Evolutionary conservation across 2,113 vertebrate species (phyloP).

Genomic region (Lichenostomus cassidix): DNA sequence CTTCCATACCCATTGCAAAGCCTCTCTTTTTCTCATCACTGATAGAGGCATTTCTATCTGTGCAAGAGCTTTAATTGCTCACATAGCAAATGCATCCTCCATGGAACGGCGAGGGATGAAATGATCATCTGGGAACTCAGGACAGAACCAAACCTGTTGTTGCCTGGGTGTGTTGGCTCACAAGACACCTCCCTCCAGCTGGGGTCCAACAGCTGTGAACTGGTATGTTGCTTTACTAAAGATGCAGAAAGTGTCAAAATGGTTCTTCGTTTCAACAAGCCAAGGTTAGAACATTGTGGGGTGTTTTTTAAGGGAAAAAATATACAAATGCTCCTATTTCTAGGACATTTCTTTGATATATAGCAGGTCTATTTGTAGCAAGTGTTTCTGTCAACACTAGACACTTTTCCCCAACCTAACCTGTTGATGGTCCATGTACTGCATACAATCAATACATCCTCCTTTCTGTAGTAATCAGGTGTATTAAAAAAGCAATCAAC

Average conservation of each 20-base stretch:
- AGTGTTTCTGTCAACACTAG: neutral
- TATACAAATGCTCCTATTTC: neutral
- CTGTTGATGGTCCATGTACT: neutral
- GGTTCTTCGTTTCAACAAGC: neutral
- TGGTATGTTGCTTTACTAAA: neutral
- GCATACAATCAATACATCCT: neutral
- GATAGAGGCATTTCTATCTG: neutral
- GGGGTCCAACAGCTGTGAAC: neutral
- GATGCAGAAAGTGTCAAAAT: neutral
- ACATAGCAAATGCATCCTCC: neutral
- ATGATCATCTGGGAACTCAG: neutral
- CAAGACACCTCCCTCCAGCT: neutral
- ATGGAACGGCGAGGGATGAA: neutral
- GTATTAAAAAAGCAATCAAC: neutral
- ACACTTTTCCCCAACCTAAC: neutral
- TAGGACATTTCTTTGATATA: neutral
- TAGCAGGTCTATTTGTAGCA: neutral
- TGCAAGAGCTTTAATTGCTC: neutral
- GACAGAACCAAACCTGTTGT: neutral
- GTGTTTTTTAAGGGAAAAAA: neutral
- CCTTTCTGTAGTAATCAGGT: neutral
- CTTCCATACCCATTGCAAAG: neutral
- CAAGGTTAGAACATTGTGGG: neutral
- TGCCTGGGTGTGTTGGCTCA: neutral
- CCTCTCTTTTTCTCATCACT: neutral